Base-by-base conservation (phyloP, 1,140 invertebrate species). In the Drosophila tani region DNA sequence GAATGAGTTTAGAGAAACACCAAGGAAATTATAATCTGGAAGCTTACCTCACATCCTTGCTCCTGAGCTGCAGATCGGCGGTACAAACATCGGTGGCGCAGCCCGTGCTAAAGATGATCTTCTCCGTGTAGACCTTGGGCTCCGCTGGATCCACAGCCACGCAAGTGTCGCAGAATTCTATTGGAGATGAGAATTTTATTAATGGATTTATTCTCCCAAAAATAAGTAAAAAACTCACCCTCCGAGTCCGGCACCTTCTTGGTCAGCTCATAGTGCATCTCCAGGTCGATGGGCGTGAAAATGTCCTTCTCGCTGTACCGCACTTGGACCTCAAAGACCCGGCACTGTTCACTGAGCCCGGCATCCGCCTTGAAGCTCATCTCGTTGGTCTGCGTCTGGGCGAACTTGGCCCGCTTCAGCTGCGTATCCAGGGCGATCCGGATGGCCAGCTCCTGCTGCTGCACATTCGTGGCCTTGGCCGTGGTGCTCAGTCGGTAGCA, bases 211-310 rank as follows among this genome's bases (percentile, higher is more conserved):
- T n/a, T n/a, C n/a, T n/a, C n/a, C n/a, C n/a, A n/a, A n/a, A 12
- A 11, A 2, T 3, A 3, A 2, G n/a, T n/a, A 1, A 5, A 0
- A 21, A 12, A 27, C 71, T 82, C 50, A 91, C 91, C 83, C 45
- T 91, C 81, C 0, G 82, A 78, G 17, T 92, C 70, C 6, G 91
- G 92, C 24, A 93, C 65, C 45, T 78, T 82, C 17, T 92, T 79
- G 14, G 81, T 82, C 11, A 93, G 35, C 21, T 92, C 81, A 49
- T 93, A 93, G 56, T 90, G 83, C 83, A 93, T 88, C 43, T 93
- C 87, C 57, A 93, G 68, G 14, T 93, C 90, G 21, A 93, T 93
- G 51, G 93, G 93, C 24, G 91, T 90, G 65, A 93, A 93, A 17
- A 93, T 93, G 21, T 93, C 93, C 49, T 84, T 86, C 40, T 82